Evolutionary conservation across 2,113 vertebrate species (phyloP).

Genomic region (Onychostruthus taczanowskii): DNA sequence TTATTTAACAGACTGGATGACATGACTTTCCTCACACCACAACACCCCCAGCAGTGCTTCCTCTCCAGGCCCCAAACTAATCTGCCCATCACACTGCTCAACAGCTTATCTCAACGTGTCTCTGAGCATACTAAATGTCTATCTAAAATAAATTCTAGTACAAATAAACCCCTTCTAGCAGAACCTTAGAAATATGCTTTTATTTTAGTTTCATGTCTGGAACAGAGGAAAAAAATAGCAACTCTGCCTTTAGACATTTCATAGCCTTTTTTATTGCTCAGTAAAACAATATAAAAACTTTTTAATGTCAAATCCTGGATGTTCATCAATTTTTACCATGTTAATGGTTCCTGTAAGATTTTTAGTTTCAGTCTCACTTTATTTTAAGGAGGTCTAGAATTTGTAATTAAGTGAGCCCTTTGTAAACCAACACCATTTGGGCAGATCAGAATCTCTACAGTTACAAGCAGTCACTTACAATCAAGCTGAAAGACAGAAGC

Average conservation of each 20-base stretch:
- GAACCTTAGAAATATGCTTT: conserved; percentile 6
- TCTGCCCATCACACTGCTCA: not conserved
- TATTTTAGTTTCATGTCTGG: conserved; percentile 16
- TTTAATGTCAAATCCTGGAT: conserved; percentile 25
- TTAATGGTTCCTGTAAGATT: conserved; percentile 27
- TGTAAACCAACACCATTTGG: conserved; percentile 54
- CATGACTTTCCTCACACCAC: not conserved
- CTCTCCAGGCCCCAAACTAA: not conserved
- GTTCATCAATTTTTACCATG: conserved; percentile 38
- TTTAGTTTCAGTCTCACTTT: conserved; percentile 49
- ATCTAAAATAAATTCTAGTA: conserved; percentile 48
- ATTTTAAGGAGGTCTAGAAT: conserved; percentile 49
- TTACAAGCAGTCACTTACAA: conserved; percentile 52
- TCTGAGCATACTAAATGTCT: not conserved
- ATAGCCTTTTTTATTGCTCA: conserved; percentile 41
- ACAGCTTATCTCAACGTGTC: not conserved
- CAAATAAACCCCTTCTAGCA: conserved; percentile 2
- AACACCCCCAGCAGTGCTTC: not conserved
- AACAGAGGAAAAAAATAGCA: conserved; percentile 12
- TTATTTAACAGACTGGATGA: not conserved
- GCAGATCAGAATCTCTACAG: conserved; percentile 43
- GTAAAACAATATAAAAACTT: conserved; percentile 50
- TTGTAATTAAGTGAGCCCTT: conserved; percentile 48
- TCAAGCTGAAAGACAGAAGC: conserved; percentile 30
- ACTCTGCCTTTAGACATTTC: conserved; percentile 43